Evolutionary conservation across 2,113 vertebrate genomes (phyloP), one percentile per base, ranked within the genome.

Genomic region (Ophthalmolycus amberensis): DNA sequence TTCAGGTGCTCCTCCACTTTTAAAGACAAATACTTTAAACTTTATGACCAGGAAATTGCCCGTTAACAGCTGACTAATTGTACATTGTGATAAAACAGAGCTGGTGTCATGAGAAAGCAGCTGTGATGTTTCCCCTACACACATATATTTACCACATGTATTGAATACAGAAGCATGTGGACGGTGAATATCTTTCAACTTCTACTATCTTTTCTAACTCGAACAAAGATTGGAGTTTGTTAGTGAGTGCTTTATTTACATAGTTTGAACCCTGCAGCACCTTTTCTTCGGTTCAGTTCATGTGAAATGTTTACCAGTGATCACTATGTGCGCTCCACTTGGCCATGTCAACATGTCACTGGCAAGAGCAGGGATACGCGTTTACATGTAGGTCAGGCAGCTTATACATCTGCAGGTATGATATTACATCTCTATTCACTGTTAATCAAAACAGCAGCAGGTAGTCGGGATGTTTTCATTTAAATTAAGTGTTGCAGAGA

Each of bases 21-120:
- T 62, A 71, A 78, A 86, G 75, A 75, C 59, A 82, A 75, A 79
- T 82, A 71, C 79, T 75, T 79, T 42, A 78, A 82, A 48, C 56
- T 78, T 82, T 85, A 78, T 34, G 74, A 44, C 14, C 63, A 64
- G 74, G 63, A 58, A 74, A 77, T 63, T 38, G 37, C 74, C 46
- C 38, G 38, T 82, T 69, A 74, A 74, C 75, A 74, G 63, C 29
- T 16, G 16, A 64, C 25, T 48, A 85, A 69, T 70, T 74, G 40
- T 59, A 78, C 38, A 69, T 65, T 22, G 15, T 64, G 42, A 73
- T 63, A 3, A 37, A 76, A 67, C 42, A 22, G 20, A 42, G 52
- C 60, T 9, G 9, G 38, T 50, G 27, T 38, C 34, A 37, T 22
- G 58, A 32, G 6, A 48, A 34, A 42, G 32, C 16, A 50, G 14